Conservation (phyloP, 1,140 invertebrate species). For the Sitobion miscanthi region DNA sequence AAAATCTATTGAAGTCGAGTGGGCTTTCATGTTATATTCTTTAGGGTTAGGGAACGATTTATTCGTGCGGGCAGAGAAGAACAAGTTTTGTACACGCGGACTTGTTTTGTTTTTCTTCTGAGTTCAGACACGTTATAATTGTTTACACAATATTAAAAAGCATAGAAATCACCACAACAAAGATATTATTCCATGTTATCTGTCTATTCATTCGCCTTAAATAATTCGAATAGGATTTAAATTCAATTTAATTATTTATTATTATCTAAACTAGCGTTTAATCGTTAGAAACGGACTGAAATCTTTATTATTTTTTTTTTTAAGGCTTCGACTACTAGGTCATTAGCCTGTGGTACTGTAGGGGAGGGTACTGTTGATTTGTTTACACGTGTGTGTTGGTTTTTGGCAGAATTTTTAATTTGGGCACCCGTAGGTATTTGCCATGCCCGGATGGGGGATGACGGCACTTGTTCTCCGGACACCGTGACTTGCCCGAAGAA, state of each 20-base stretch:
- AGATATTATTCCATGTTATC: neutral
- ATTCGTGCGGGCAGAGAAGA: neutral
- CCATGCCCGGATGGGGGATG: too few relatives aligned
- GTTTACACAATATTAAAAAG: constrained; percentile 35
- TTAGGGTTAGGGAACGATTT: neutral
- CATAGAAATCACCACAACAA: neutral
- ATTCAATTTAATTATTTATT: constrained; percentile 11
- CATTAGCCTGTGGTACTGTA: too few relatives aligned
- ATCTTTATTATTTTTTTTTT: neutral
- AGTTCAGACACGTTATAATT: constrained; percentile 11
- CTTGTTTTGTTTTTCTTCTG: constrained; percentile 11
- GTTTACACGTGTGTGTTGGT: too few relatives aligned
- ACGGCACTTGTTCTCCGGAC: too few relatives aligned
- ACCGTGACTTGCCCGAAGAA: too few relatives aligned
- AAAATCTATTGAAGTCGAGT: constrained; percentile 30
- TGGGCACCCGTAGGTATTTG: too few relatives aligned
- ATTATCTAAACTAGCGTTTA: neutral
- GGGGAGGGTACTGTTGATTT: too few relatives aligned
- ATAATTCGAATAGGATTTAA: neutral
- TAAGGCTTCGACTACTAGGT: too few relatives aligned
- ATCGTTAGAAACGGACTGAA: neutral
- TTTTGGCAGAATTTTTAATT: too few relatives aligned
- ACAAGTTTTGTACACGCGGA: neutral
- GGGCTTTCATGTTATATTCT: neutral
- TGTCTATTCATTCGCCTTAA: neutral